Base-by-base conservation (phyloP, 1,140 invertebrate species). In the Mercenaria mercenaria region DNA sequence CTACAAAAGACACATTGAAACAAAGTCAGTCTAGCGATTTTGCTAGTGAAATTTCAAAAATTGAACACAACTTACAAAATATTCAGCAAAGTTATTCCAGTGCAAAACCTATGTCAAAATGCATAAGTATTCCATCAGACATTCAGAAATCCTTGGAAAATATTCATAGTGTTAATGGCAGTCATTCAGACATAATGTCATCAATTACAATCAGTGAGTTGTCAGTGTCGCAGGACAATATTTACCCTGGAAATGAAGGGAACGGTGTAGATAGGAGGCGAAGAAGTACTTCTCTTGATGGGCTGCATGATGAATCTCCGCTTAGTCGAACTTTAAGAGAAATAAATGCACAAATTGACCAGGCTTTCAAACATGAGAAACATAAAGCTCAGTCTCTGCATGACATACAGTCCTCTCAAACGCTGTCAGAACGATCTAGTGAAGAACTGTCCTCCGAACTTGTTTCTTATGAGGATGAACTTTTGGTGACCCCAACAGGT, bases 201-300 rank as follows among this genome's bases (percentile, higher is more conserved):
- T 94, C 94, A 41, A 91, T 95, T 15, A 95, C 94, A 8, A 93
- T 95, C 61, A 95, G 94, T 91, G 94, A 95, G 82, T 90, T 95
- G 37, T 95, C 94, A 0, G 88, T 91, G 50, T 95, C 94, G 0
- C 90, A 94, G 13, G 94, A 94, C 59, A 95, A 93, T 72, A 90
- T 93, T 43, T 88, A 69, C 61, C 85, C 88, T n/a, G 74, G 50
- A 32, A 69, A 82, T 50, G 90, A 89, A 26, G 81, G 64, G 2
- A 56, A 39, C 59, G 79, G 76, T 13, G 47, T 74, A 56, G 77
- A 52, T 15, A 88, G 92, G 47, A 77, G 90, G 26, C 79, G 94
- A 43, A 69, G 94, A 26, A 95, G 94, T 90, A 90, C 93, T 15
- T 94, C 94, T 37, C 89, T 94, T 20, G 94, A 94, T 79, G 94